A percentile compares a stretch with the other conserved stretches of the same genome.
Conservation (phyloP, 1,140 invertebrate species). For the Phortica variegata region DNA sequence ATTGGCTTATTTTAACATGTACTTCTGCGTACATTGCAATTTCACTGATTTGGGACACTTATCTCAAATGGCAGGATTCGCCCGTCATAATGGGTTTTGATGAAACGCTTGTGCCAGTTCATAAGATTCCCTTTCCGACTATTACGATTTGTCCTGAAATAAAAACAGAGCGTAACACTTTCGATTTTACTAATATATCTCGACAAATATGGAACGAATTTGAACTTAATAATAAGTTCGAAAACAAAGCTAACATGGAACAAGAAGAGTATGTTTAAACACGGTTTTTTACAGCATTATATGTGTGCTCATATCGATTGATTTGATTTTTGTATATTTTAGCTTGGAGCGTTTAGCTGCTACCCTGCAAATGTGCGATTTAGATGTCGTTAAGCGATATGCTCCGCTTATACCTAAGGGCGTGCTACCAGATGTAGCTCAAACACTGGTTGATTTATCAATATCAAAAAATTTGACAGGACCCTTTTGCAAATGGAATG, state of each 20-base stretch:
- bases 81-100: slow-evolving; percentile 67
- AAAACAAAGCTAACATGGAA: slow-evolving; percentile 21
- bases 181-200: slow-evolving; percentile 61
- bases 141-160: slow-evolving; percentile 66
- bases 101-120: slow-evolving; percentile 63
- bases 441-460: slow-evolving; percentile 39
- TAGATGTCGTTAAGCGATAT: slow-evolving; percentile 36
- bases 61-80: slow-evolving; percentile 64
- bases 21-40: slow-evolving; percentile 49
- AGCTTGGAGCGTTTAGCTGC: slow-evolving; percentile 37
- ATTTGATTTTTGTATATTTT: neutral
- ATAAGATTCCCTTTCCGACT: slow-evolving; percentile 65
- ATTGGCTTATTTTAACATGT: slow-evolving; percentile 46
- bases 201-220: slow-evolving; percentile 29
- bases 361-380: slow-evolving; percentile 46
- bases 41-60: slow-evolving; percentile 61
- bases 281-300: slow-evolving; percentile 17
- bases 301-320: neutral
- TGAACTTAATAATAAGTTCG: slow-evolving; percentile 11
- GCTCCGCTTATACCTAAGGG: slow-evolving; percentile 25
- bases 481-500: slow-evolving; percentile 61
- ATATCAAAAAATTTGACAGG: slow-evolving; percentile 42
- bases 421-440: slow-evolving; percentile 7
- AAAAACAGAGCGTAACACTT: slow-evolving; percentile 60
- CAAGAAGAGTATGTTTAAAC: slow-evolving; percentile 45